Conservation (phyloP, 1,140 invertebrate genomes). For the Neodiprion fabricii region DNA sequence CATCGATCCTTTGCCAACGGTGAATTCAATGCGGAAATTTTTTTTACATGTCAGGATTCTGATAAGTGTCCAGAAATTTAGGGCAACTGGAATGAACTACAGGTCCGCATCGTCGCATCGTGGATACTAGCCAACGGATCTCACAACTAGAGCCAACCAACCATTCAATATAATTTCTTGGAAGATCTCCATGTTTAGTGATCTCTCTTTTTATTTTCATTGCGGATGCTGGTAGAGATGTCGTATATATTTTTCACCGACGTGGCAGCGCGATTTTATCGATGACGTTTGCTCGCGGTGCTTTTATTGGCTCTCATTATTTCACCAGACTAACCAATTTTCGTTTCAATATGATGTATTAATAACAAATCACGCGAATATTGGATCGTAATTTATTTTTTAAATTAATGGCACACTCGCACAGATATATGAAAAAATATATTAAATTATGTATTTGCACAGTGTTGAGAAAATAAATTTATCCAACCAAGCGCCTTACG, state of each 20-base stretch:
- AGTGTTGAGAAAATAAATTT: too few relatives aligned
- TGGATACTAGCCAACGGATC: conserved; percentile 54
- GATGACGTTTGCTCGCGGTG: not conserved
- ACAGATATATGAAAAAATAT: too few relatives aligned
- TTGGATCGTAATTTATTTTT: too few relatives aligned
- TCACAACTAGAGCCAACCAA: conserved; percentile 33
- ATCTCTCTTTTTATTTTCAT: conserved; percentile 18
- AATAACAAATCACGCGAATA: too few relatives aligned
- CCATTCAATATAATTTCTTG: conserved; percentile 32
- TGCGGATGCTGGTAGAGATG: conserved; percentile 28
- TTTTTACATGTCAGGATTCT: not conserved
- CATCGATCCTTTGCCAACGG: too few relatives aligned
- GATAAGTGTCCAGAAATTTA: conserved; percentile 37
- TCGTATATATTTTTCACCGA: conserved; percentile 13
- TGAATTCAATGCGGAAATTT: too few relatives aligned
- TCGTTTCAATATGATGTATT: too few relatives aligned
- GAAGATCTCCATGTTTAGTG: conserved; percentile 25
- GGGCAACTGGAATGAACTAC: conserved; percentile 44
- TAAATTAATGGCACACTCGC: too few relatives aligned
- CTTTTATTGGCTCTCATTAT: not conserved
- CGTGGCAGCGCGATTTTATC: not conserved
- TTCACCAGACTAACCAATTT: too few relatives aligned
- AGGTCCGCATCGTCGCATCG: conserved; percentile 55
- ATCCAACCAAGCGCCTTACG: too few relatives aligned
- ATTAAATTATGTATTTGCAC: too few relatives aligned